Percentiles rank a stretch among this genome's conserved stretches.
Conservation (phyloP, 2,888 invertebrate genomes). For the Bruchidius siliquastri region DNA sequence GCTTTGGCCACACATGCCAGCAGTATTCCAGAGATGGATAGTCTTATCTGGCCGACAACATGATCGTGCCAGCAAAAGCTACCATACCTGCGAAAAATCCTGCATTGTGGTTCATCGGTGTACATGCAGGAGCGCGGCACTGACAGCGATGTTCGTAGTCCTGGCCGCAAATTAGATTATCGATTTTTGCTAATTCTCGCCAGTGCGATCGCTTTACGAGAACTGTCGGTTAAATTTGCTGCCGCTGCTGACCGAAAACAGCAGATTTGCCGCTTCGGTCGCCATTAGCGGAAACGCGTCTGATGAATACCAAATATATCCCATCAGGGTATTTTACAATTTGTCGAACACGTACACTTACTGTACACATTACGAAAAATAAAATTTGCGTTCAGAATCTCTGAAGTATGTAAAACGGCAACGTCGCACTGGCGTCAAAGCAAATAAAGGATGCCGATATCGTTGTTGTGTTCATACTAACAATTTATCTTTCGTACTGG, state of each 20-base stretch:
- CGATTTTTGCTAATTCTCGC: not conserved
- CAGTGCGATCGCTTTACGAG: not conserved
- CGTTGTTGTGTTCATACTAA: no score
- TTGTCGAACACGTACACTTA: not conserved
- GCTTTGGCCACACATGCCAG: no score
- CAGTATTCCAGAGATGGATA: no score
- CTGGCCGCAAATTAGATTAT: not conserved
- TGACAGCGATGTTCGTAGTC: not conserved
- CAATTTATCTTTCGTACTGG: no score
- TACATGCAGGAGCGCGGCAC: not conserved
- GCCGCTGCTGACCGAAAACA: not conserved
- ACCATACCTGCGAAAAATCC: not conserved
- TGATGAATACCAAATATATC: not conserved
- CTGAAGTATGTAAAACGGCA: no score
- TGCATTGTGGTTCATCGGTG: not conserved
- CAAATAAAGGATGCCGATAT: no score
- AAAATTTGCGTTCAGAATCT: no score
- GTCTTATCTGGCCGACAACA: no score
- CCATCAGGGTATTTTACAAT: not conserved
- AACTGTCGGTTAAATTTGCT: not conserved
- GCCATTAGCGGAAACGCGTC: not conserved
- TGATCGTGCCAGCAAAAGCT: no score
- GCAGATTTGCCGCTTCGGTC: not conserved
- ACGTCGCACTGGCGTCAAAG: no score
- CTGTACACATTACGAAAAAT: not conserved